phyloP scores from a whole-genome alignment of 2,113 vertebrate species.

The Actenoides hombroni region DNA sequence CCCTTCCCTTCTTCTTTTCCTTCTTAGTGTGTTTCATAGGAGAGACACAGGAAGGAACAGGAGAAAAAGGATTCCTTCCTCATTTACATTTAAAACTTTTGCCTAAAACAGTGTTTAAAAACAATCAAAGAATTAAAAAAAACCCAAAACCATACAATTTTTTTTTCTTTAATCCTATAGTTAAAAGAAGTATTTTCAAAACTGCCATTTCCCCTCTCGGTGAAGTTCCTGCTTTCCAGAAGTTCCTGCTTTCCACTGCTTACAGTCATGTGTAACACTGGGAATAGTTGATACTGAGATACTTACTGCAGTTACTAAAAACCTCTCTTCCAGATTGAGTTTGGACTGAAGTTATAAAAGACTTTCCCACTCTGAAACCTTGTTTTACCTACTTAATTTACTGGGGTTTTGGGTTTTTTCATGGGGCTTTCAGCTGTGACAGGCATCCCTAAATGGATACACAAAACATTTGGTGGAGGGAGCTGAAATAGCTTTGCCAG shows the following conservation, averaged over 20 bases:
- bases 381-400: background rate
- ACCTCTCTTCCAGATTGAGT: background rate
- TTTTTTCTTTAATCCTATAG: background rate
- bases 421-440: background rate
- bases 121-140: background rate
- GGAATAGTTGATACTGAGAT: background rate
- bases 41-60: background rate
- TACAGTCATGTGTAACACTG: background rate
- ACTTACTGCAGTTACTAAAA: background rate
- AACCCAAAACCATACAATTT: background rate
- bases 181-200: background rate
- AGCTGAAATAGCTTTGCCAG: constrained; percentile 2
- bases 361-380: background rate
- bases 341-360: background rate
- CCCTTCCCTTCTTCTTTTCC: background rate
- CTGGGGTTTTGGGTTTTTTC: background rate
- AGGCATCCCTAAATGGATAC: background rate
- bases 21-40: background rate
- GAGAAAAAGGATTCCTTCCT: background rate
- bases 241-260: background rate
- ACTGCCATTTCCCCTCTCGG: background rate
- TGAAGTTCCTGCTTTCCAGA: background rate
- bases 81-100: background rate
- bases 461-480: background rate
- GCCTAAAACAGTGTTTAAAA: background rate